Conservation (phyloP, 2,888 invertebrate species). For the Chelonus formosanus region DNA sequence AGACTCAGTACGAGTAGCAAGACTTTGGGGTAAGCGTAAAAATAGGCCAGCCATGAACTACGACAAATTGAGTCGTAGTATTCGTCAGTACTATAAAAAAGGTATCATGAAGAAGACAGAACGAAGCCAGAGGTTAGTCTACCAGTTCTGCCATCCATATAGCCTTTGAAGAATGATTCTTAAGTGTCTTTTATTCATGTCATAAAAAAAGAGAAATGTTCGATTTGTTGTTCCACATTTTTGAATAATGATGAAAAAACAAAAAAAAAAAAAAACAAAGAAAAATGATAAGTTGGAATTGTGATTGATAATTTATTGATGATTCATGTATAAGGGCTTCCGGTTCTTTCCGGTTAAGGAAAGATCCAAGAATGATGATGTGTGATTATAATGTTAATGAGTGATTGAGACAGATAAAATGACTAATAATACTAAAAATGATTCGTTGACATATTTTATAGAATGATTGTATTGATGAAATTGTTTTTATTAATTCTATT, state of each 20-base stretch:
- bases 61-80: constrained; percentile 96
- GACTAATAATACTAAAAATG: not conserved
- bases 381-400: constrained; percentile 28
- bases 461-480: constrained; percentile 15
- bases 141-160: constrained; percentile 98
- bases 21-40: constrained; percentile 97
- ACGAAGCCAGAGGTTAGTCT: constrained; percentile 95
- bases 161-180: constrained; percentile 71
- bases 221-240: constrained; percentile 33
- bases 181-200: not conserved
- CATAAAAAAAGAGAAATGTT: constrained; percentile 23
- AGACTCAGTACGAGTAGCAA: constrained; percentile 96
- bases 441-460: constrained; percentile 4
- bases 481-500: constrained; percentile 20
- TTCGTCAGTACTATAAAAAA: constrained; percentile 99
- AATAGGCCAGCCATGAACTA: constrained; percentile 99
- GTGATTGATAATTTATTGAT: constrained; percentile 30
- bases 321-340: constrained; percentile 35
- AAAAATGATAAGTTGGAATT: constrained; percentile 18
- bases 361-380: constrained; percentile 36
- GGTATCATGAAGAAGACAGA: constrained; percentile 99
- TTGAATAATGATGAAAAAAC: constrained; percentile 26
- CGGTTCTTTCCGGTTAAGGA: constrained; percentile 40
- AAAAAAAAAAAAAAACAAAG: constrained; percentile 1
- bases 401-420: constrained; percentile 16